Evolutionary conservation across 1,140 invertebrate species (phyloP).

Genomic region (Cyphomyrmex costatus): DNA sequence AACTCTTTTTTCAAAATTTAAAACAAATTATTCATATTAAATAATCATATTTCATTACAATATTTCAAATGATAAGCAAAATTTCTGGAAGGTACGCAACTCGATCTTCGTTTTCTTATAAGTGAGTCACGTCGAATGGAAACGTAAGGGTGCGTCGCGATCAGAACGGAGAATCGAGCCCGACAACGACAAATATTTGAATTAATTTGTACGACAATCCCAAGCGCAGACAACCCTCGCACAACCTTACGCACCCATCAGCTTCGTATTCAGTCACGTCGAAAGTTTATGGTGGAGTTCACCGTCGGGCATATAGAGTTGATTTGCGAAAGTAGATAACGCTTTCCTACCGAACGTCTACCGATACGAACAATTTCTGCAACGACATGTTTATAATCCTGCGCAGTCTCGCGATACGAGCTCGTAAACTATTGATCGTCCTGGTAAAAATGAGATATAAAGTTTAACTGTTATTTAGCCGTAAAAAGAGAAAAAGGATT

Average conservation of each 20-base stretch:
- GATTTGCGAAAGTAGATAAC: conserved; percentile 70
- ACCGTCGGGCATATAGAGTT: conserved; percentile 65
- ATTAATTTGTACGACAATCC: conserved; percentile 76
- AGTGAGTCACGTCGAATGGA: conserved; percentile 17
- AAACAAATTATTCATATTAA: not conserved
- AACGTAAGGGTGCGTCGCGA: not conserved
- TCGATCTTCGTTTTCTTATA: conserved; percentile 16
- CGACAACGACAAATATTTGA: conserved; percentile 73
- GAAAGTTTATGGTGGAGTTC: conserved; percentile 71
- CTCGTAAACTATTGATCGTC: conserved; percentile 60
- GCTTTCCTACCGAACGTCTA: conserved; percentile 42
- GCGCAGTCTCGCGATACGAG: conserved; percentile 55
- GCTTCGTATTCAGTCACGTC: conserved; percentile 72
- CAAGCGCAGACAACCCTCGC: conserved; percentile 62
- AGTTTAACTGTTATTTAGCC: conserved; percentile 61
- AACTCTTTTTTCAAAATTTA: not conserved
- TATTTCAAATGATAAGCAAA: not conserved
- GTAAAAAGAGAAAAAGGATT: conserved; percentile 45
- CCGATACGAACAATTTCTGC: conserved; percentile 49
- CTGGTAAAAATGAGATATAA: conserved; percentile 49
- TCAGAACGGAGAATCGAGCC: conserved; percentile 53
- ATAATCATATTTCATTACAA: conserved; percentile 17
- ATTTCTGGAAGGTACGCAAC: not conserved
- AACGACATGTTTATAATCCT: conserved; percentile 55
- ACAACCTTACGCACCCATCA: conserved; percentile 73